phyloP scores from a whole-genome alignment of 1,140 invertebrate genomes.

The Cephus cinctus region DNA sequence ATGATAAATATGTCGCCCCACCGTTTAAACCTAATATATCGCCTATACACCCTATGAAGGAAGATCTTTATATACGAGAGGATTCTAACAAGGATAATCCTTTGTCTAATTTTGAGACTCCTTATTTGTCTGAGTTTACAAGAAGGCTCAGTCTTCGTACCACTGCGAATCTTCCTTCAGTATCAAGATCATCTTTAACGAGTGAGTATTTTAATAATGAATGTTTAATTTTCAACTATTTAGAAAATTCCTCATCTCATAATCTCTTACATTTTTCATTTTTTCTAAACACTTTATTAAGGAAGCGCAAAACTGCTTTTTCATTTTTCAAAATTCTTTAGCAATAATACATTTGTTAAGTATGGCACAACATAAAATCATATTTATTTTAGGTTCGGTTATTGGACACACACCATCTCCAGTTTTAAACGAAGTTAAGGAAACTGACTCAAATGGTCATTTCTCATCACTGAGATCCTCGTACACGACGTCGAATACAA shows the following conservation, averaged over 20 bases:
- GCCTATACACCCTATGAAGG: conserved; percentile 23
- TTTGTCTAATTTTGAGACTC: conserved; percentile 57
- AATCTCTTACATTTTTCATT: not conserved
- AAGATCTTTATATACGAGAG: conserved; percentile 25
- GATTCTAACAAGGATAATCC: conserved; percentile 32
- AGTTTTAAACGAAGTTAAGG: conserved; percentile 40
- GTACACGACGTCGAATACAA: conserved; percentile 36
- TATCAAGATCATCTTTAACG: conserved; percentile 31
- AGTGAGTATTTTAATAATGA: conserved; percentile 29
- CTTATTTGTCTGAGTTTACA: conserved; percentile 68
- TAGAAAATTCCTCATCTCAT: too few species aligned
- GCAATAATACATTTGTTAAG: too few species aligned
- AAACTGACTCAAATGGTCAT: conserved; percentile 50
- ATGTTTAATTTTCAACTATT: too few species aligned
- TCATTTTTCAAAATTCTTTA: too few species aligned
- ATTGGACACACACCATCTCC: conserved; percentile 30
- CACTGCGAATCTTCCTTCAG: conserved; percentile 46
- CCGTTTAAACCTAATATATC: conserved; percentile 36
- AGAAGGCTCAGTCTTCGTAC: conserved; percentile 59
- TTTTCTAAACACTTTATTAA: not conserved
- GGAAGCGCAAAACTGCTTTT: conserved; percentile 4
- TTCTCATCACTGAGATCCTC: conserved; percentile 39
- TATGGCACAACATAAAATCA: too few species aligned
- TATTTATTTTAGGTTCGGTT: conserved; percentile 28
- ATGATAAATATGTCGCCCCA: conserved; percentile 29